Evolutionary conservation across 2,888 invertebrate genomes (phyloP).

Genomic region (Melangyna quadrimaculata): DNA sequence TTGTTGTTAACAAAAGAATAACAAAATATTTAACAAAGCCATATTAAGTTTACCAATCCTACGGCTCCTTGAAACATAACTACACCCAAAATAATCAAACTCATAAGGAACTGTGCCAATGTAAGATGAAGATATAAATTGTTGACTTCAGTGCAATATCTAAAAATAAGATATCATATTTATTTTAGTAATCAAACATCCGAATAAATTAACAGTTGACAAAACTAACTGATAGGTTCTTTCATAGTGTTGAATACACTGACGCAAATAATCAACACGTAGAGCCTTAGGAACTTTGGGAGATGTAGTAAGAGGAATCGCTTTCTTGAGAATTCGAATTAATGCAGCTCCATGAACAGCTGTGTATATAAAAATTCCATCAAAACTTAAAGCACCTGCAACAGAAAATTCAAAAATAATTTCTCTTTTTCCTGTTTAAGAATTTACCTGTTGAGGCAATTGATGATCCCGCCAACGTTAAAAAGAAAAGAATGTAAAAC

Average conservation of each 20-base stretch:
- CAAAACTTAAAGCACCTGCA: slow-evolving; percentile 76
- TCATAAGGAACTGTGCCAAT: slow-evolving; percentile 76
- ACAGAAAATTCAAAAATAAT: background rate
- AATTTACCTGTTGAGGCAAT: slow-evolving; percentile 75
- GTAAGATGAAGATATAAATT: slow-evolving; percentile 75
- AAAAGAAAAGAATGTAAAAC: slow-evolving; percentile 74
- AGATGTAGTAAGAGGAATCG: slow-evolving; percentile 75
- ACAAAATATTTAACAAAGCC: background rate
- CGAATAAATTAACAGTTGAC: background rate
- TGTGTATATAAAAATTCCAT: slow-evolving; percentile 76
- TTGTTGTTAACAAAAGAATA: background rate
- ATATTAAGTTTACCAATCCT: slow-evolving; percentile 73
- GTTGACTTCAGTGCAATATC: slow-evolving; percentile 72
- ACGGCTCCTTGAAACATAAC: slow-evolving; percentile 76
- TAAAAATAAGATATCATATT: background rate
- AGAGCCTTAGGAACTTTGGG: slow-evolving; percentile 73
- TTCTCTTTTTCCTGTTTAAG: background rate
- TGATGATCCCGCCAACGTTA: slow-evolving; percentile 72
- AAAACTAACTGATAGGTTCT: slow-evolving; percentile 73
- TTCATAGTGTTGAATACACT: slow-evolving; percentile 76
- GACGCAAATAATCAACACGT: slow-evolving; percentile 76
- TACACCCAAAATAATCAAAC: slow-evolving; percentile 76
- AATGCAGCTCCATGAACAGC: slow-evolving; percentile 76
- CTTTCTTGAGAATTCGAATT: slow-evolving; percentile 74
- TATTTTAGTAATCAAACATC: no score